These are phyloP conservation scores for Labeo calbasu DNA, from an alignment of 2,797 vertebrate species.

Conservation along the genomic window DNA sequence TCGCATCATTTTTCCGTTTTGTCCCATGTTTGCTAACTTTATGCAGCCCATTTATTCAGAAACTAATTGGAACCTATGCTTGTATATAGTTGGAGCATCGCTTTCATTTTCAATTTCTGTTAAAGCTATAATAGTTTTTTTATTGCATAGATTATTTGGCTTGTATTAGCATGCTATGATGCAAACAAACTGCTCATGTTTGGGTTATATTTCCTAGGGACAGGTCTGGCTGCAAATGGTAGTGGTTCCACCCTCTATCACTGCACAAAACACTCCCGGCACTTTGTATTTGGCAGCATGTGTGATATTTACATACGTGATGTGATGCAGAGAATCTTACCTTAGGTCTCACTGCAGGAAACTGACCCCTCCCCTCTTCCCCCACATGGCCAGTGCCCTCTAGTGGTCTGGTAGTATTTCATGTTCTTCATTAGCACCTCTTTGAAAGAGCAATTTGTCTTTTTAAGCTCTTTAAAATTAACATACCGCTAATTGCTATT, in stretches of 20 bases:
- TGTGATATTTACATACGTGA: background rate
- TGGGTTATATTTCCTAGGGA: background rate
- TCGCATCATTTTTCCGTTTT: background rate
- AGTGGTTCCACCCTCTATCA: background rate
- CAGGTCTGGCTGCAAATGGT: background rate
- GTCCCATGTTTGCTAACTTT: background rate
- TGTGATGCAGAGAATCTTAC: background rate
- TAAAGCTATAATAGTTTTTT: too few species aligned
- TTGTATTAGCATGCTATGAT: background rate
- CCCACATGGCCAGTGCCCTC: constrained; percentile 12
- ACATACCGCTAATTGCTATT: constrained; percentile 7
- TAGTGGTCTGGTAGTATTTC: background rate
- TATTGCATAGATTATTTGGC: too few species aligned
- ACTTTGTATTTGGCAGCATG: background rate
- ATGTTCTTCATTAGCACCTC: constrained; percentile 1
- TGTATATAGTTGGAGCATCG: background rate
- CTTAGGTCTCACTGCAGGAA: constrained; percentile 8
- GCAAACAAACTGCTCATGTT: background rate
- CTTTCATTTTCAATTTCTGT: background rate
- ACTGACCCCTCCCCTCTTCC: background rate
- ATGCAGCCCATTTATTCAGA: background rate
- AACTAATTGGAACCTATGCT: background rate
- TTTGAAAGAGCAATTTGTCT: constrained; percentile 30
- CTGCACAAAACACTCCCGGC: background rate
- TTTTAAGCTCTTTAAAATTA: constrained; percentile 8